phyloP scores from a whole-genome alignment of 1,140 invertebrate genomes.

The Eubasilissa regina region DNA sequence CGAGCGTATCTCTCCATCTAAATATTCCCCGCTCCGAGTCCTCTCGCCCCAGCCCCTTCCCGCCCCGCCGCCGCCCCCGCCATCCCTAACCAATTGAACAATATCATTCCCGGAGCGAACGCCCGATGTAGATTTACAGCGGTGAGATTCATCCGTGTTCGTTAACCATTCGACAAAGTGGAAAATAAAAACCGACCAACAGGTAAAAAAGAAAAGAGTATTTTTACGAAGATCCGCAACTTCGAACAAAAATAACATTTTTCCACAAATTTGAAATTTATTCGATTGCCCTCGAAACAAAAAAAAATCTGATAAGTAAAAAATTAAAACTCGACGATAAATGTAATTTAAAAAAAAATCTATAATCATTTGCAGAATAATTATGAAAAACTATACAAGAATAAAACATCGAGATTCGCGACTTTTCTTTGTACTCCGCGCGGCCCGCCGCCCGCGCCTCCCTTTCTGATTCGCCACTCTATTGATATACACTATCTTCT shows the following conservation, averaged over 20 bases:
- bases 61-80: neutral
- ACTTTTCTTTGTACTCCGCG: neutral
- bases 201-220: constrained; percentile 23
- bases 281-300: no score
- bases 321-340: no score
- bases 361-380: no score
- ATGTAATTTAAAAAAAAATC: no score
- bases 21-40: constrained; percentile 57
- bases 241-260: no score
- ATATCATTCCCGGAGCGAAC: constrained; percentile 39
- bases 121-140: neutral
- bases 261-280: no score
- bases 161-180: constrained; percentile 17
- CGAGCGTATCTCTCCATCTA: constrained; percentile 59
- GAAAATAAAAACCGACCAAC: constrained; percentile 29
- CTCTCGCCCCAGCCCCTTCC: constrained; percentile 18
- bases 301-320: no score
- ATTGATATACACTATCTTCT: constrained; percentile 58
- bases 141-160: constrained; percentile 19
- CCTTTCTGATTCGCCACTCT: constrained; percentile 44
- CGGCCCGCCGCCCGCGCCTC: constrained; percentile 1
- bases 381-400: no score
- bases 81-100: constrained; percentile 55
- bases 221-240: no score
- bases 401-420: no score